Conservation (phyloP, 64 coral and sea anemone genomes). For the Porites lutea region DNA sequence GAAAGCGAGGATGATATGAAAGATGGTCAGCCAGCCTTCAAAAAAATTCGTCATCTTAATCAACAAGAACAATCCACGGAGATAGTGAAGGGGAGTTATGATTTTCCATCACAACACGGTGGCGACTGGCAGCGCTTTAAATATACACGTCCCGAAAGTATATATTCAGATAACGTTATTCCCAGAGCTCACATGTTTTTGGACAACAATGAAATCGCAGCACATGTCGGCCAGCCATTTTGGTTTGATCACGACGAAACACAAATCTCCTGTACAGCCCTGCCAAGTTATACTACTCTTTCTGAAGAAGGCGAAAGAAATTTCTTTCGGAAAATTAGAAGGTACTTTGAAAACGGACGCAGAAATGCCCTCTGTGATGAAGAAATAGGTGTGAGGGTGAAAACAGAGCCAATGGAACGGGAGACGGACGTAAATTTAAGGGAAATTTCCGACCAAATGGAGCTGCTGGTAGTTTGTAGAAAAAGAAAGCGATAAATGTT, state of each 20-base stretch:
- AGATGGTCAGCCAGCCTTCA: not conserved
- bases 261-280: no score
- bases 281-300: no score
- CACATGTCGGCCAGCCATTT: not conserved
- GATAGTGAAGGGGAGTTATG: not conserved
- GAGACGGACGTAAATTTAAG: not conserved
- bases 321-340: no score
- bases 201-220: not conserved
- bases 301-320: no score
- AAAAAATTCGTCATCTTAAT: not conserved
- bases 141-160: not conserved
- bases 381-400: not conserved
- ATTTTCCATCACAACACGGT: not conserved
- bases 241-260: not conserved
- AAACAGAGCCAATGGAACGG: not conserved
- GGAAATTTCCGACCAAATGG: not conserved
- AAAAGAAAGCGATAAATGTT: not conserved
- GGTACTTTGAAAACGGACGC: not conserved
- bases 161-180: not conserved
- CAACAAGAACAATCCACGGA: not conserved
- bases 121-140: not conserved
- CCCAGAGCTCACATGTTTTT: no score
- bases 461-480: not conserved
- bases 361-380: not conserved
- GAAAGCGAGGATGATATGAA: not conserved